A percentile compares a stretch with the other conserved stretches of the same genome.
phyloP scores from a whole-genome alignment of 2,797 vertebrate species.

The Pterois miles region DNA sequence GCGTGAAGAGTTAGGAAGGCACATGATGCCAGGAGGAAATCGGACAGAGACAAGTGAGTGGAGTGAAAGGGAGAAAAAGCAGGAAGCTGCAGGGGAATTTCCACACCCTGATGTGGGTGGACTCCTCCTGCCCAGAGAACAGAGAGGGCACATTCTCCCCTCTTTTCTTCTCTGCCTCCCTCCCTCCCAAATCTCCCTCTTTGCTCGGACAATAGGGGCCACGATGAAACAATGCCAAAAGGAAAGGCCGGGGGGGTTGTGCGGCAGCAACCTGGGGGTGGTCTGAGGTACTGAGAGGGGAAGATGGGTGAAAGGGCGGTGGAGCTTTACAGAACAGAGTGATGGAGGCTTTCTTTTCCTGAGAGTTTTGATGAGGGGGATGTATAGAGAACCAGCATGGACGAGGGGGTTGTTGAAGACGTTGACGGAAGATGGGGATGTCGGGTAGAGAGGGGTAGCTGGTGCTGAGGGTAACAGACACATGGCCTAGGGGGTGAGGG shows the following conservation, averaged over 20 bases:
- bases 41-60: slow-evolving; percentile 16
- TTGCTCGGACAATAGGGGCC: slow-evolving; percentile 62
- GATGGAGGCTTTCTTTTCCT: slow-evolving; percentile 40
- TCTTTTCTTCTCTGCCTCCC: slow-evolving; percentile 29
- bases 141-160: slow-evolving; percentile 56
- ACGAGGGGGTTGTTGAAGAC: slow-evolving; percentile 21
- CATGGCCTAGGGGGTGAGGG: slow-evolving; percentile 30
- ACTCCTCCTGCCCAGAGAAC: slow-evolving; percentile 43
- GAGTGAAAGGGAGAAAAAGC: slow-evolving; percentile 37
- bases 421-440: slow-evolving; percentile 34
- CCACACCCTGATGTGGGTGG: slow-evolving; percentile 70
- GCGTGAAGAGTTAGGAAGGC: not conserved
- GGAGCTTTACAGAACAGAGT: slow-evolving; percentile 13
- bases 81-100: slow-evolving; percentile 69
- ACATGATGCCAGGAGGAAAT: slow-evolving; percentile 23
- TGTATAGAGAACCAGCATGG: slow-evolving; percentile 48
- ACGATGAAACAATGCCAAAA: slow-evolving; percentile 65
- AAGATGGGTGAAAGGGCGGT: slow-evolving; percentile 24
- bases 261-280: slow-evolving; percentile 36
- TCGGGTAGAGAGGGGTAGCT: not conserved
- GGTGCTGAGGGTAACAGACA: slow-evolving; percentile 19
- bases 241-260: slow-evolving; percentile 34
- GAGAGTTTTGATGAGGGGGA: slow-evolving; percentile 28
- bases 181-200: slow-evolving; percentile 48
- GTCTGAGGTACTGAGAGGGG: slow-evolving; percentile 44